A percentile compares a stretch with the other conserved stretches of the same genome.
Evolutionary conservation across 2,888 invertebrate species (phyloP).

Genomic region (Calameuta idolon): DNA sequence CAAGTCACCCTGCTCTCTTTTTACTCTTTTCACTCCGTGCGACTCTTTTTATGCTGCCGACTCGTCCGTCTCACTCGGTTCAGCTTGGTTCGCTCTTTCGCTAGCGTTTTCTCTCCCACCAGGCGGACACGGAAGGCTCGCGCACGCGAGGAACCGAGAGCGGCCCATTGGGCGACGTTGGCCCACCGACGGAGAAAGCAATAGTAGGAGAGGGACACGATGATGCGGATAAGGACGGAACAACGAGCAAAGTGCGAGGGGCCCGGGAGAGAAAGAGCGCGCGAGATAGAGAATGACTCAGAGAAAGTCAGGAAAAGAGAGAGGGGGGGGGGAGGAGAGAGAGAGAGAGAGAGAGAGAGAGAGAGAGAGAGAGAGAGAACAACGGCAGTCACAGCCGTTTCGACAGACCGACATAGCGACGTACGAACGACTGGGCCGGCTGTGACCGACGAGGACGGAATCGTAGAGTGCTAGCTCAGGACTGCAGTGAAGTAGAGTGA

Average conservation of each 20-base stretch:
- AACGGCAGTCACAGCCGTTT: conserved; percentile 10
- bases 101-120: conserved; percentile 27
- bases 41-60: conserved; percentile 56
- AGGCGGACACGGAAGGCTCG: conserved; percentile 36
- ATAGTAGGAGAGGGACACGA: conserved; percentile 20
- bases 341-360: conserved; percentile 19
- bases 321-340: too few relatives aligned
- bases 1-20: conserved; percentile 20
- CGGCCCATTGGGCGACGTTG: conserved; percentile 10
- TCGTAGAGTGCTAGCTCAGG: conserved; percentile 4
- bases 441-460: conserved; percentile 1
- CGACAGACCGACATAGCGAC: neutral
- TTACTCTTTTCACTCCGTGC: conserved; percentile 49
- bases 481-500: conserved; percentile 45
- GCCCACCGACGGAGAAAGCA: neutral
- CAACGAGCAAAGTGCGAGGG: conserved; percentile 13
- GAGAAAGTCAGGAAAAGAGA: conserved; percentile 19
- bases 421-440: neutral
- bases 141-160: conserved; percentile 39
- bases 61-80: conserved; percentile 34
- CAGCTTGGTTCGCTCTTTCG: conserved; percentile 39
- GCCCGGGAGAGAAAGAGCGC: conserved; percentile 33
- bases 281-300: conserved; percentile 23
- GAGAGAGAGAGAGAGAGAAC: conserved; percentile 20
- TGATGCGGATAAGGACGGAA: neutral